These are phyloP conservation scores for Dicaeum eximium DNA, from an alignment of 2,113 vertebrate species.

Conservation along the genomic window DNA sequence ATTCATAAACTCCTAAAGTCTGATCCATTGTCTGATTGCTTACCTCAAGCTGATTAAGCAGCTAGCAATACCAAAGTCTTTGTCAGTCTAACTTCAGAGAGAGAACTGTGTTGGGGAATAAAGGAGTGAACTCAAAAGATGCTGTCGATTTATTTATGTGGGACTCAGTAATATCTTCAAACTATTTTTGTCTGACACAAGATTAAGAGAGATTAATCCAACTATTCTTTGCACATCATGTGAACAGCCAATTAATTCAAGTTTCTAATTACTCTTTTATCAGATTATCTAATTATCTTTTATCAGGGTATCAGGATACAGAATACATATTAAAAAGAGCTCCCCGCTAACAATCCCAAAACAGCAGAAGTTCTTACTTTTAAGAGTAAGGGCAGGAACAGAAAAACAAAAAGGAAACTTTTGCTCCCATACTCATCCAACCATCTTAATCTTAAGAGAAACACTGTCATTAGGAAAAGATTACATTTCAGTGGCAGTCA, in stretches of 20 bases:
- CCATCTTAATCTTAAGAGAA: neutral
- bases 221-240: neutral
- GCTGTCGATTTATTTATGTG: neutral
- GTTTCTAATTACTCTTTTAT: neutral
- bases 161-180: neutral
- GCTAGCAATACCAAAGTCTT: neutral
- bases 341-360: neutral
- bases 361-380: neutral
- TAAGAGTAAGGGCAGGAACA: neutral
- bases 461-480: neutral
- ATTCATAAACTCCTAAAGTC: neutral
- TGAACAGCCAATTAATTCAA: neutral
- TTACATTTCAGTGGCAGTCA: neutral
- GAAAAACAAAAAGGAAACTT: neutral
- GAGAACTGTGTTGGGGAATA: neutral
- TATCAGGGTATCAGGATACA: neutral
- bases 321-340: neutral
- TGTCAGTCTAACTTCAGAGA: neutral
- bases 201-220: neutral
- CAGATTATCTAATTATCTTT: neutral
- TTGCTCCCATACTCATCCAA: neutral
- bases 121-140: neutral
- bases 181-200: neutral
- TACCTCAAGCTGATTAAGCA: neutral
- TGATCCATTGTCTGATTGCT: neutral